Evolutionary conservation across 2,797 vertebrate genomes (phyloP).

Genomic region (Lacerta agilis): DNA sequence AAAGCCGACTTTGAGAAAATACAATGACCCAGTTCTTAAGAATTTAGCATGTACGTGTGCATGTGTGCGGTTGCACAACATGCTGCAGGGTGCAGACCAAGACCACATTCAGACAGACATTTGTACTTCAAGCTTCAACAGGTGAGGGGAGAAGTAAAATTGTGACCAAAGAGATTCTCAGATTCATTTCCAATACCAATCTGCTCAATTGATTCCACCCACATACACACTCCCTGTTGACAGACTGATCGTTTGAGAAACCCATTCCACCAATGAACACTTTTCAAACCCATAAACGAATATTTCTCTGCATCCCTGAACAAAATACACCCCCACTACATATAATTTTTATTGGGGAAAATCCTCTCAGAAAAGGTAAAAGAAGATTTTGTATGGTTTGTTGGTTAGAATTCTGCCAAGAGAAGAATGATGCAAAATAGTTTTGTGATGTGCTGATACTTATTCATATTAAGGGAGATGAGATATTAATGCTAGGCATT

Average conservation of each 20-base stretch:
- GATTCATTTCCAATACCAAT: not conserved
- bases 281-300: not conserved
- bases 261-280: not conserved
- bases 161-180: not conserved
- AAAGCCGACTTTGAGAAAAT: not conserved
- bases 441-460: fast-evolving
- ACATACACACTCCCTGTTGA: not conserved
- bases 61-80: not conserved
- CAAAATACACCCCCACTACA: not conserved
- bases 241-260: not conserved
- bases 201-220: not conserved
- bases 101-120: not conserved
- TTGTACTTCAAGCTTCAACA: not conserved
- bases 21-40: not conserved
- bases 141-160: not conserved
- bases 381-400: not conserved
- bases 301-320: not conserved
- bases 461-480: conserved; percentile 2
- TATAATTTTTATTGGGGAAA: not conserved
- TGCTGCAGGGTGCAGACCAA: not conserved
- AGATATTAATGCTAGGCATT: conserved; percentile 1
- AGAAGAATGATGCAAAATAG: not conserved
- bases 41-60: not conserved
- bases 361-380: not conserved
- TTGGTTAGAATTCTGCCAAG: conserved; percentile 15